Evolutionary conservation across 2,888 invertebrate genomes (phyloP), one percentile per base, ranked within the genome.

Genomic region (Syrphus vitripennis): DNA sequence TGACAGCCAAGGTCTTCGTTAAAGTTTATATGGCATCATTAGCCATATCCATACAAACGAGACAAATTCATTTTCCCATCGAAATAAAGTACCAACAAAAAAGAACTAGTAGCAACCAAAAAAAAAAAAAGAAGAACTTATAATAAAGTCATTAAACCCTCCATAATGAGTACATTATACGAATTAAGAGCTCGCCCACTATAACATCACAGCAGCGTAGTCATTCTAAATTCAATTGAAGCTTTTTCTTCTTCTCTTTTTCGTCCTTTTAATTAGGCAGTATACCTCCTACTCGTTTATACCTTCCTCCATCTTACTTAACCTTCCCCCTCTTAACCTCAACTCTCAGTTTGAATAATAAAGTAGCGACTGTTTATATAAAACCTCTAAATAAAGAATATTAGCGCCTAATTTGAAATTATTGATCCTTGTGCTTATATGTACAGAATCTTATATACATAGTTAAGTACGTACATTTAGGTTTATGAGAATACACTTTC

Each of bases 381-480:
- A 31, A 31, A 19, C 19, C 19, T n/a, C n/a, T n/a, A n/a, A 63
- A 37, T 61, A 26, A 61, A 61, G 10, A 42, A 42, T 63, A 63
- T 42, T 42, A 63, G 42, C 29, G 16, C 63, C 10, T 42, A 29
- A 63, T 63, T 63, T 63, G 63, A 24, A 42, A 63, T 42, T 63
- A 63, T 63, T 42, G 63, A 63, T 63, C 26, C 61, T 63, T 63
- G n/a, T n/a, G n/a, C n/a, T n/a, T n/a, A n/a, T n/a, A n/a, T n/a
- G n/a, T n/a, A n/a, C n/a, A n/a, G 40, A 42, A 63, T 37, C 24
- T 40, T 40, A 26, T 12, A 10, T 14, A n/a, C n/a, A 1, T 45
- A 6, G 16, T 29, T 42, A 63, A 63, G 63, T 63, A 16, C 12
- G 6, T 4, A 6, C 34, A 14, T 26, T 63, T 42, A 63, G 26